Conservation (phyloP, 2,797 vertebrate genomes). For the Pteronotus mesoamericanus region DNA sequence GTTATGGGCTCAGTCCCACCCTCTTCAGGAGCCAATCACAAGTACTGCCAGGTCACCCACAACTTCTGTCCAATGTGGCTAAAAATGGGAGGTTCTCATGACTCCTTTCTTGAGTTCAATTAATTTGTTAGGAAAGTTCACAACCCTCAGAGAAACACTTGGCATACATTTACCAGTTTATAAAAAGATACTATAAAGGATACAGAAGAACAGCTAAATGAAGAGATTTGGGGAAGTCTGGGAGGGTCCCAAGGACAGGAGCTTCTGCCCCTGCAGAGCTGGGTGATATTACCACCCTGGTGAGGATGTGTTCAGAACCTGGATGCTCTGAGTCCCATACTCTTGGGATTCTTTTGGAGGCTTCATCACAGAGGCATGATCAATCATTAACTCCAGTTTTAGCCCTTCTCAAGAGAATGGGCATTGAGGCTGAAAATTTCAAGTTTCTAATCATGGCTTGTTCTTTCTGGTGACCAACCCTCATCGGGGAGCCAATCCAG, state of each 20-base stretch:
- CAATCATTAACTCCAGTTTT: not conserved
- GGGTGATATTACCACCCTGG: not conserved
- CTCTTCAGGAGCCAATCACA: not conserved
- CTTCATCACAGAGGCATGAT: not conserved
- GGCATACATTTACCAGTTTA: not conserved
- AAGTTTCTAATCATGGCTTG: not conserved
- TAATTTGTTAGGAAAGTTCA: not conserved
- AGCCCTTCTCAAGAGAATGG: not conserved
- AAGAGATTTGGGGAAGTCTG: not conserved
- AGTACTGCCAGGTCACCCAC: not conserved
- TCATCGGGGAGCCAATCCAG: not conserved
- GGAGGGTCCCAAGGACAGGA: not conserved
- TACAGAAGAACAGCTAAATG: not conserved
- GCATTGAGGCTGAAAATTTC: not conserved
- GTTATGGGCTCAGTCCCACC: not conserved
- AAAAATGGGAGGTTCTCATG: not conserved
- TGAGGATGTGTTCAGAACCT: not conserved
- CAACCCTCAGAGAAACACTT: not conserved
- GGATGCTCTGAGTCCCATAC: not conserved
- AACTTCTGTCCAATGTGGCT: not conserved
- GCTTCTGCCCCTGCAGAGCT: not conserved
- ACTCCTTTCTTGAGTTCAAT: not conserved
- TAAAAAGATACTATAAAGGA: not conserved
- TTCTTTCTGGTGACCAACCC: not conserved
- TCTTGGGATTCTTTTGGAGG: not conserved